Evolutionary conservation across 2,888 invertebrate species (phyloP), one percentile per base, ranked within the genome.

Genomic region (Tinea trinotella): DNA sequence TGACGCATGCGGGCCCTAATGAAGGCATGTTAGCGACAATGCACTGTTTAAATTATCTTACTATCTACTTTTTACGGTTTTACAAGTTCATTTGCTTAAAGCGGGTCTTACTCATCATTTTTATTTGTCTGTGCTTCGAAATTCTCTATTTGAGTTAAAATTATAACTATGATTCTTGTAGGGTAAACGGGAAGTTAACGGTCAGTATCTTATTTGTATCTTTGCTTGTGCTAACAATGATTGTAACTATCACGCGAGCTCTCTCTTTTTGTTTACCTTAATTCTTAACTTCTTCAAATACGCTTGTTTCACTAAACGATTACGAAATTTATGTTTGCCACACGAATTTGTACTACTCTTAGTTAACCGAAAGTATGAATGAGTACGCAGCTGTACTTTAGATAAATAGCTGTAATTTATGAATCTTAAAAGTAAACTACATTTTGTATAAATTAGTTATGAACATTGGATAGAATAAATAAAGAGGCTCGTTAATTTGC

Each of bases 1-100:
- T 73, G 68, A 71, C 69, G 62, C 65, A 73, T 70, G 70, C 72
- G 71, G 70, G 71, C 60, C 63, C 63, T 74, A 74, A 76, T 76
- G 70, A 74, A 71, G 68, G 62, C 66, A 60, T 66, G 66, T 64
- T 64, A 61, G 62, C 67, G 57, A 57, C 56, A 54, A 54, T 54
- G 54, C 54, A 53, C 36, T 18, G 50, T 55, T 49, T 52, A 52
- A 52, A 61, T 69, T 70, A 70, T 70, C 69, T 67, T 60, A 59
- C 55, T 59, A 69, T 70, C 68, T 65, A 56, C 61, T 62, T 66
- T 67, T 65, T 65, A 63, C 58, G 57, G 58, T 59, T 48, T 57
- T 64, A 62, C 60, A 60, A 60, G 59, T 58, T 61, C 61, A 63
- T 63, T 46, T 44, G 52, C 52, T 44, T 46, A 46, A 46, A 46